Conservation (phyloP, 2,888 invertebrate species). For the Myopa testacea region DNA sequence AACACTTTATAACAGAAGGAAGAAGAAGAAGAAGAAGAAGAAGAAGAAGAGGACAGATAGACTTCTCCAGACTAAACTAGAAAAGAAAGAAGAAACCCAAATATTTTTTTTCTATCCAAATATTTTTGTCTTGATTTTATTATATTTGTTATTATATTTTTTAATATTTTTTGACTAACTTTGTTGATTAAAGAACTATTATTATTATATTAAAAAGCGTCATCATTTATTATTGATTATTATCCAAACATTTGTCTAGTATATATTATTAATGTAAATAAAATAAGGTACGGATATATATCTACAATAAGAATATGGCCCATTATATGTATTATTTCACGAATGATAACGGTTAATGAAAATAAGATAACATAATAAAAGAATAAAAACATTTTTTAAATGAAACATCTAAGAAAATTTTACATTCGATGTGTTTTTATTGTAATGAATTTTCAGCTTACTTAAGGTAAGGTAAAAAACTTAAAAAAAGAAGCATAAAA, state of each 20-base stretch:
- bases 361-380: conserved; percentile 21
- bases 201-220: too few species aligned
- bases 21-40: too few species aligned
- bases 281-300: conserved; percentile 21
- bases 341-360: not conserved
- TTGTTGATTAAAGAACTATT: not conserved
- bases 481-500: not conserved
- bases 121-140: conserved; percentile 19
- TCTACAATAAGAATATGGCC: conserved; percentile 21
- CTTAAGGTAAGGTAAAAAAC: conserved; percentile 24
- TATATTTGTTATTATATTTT: not conserved
- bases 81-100: not conserved
- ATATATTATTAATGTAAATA: conserved; percentile 29
- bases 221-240: not conserved
- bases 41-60: too few species aligned
- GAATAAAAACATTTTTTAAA: conserved; percentile 35
- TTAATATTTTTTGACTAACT: not conserved
- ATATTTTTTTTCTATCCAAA: not conserved
- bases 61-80: not conserved
- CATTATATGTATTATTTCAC: conserved; percentile 29
- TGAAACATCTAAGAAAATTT: conserved; percentile 3
- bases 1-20: too few species aligned
- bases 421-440: not conserved
- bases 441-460: not conserved
- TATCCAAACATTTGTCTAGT: too few species aligned